These are phyloP conservation scores for Pyrrhosoma nymphula DNA, from an alignment of 2,888 invertebrate genomes.

Conservation along the genomic window DNA sequence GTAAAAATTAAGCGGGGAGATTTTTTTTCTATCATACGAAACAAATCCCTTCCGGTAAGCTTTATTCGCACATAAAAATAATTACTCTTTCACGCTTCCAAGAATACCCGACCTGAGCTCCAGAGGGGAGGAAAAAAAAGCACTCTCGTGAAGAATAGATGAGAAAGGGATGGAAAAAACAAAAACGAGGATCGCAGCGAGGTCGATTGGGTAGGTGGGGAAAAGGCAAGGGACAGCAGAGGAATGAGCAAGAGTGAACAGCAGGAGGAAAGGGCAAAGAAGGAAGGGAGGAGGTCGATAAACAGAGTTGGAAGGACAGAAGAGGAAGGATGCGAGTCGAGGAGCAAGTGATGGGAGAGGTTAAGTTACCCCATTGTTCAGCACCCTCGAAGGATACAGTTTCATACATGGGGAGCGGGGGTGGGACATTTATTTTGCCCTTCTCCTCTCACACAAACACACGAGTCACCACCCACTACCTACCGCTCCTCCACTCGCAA, in stretches of 20 bases:
- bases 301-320: conserved; percentile 1
- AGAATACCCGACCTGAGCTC: background rate
- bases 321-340: background rate
- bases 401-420: background rate
- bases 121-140: background rate
- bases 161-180: background rate
- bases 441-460: background rate
- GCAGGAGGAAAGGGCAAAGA: no score
- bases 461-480: background rate
- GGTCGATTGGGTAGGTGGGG: background rate
- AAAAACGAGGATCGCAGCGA: background rate
- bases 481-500: background rate
- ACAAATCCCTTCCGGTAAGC: background rate
- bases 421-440: background rate
- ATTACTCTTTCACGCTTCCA: background rate
- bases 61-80: background rate
- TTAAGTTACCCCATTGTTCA: background rate
- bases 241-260: no score
- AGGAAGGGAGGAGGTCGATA: background rate
- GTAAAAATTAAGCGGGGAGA: background rate
- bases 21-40: background rate
- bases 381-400: background rate
- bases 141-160: background rate
- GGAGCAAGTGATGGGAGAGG: background rate
- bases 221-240: background rate